A percentile compares a stretch with the other conserved stretches of the same genome.
Evolutionary conservation across 1,140 invertebrate genomes (phyloP).

Genomic region (Papilio polytes): DNA sequence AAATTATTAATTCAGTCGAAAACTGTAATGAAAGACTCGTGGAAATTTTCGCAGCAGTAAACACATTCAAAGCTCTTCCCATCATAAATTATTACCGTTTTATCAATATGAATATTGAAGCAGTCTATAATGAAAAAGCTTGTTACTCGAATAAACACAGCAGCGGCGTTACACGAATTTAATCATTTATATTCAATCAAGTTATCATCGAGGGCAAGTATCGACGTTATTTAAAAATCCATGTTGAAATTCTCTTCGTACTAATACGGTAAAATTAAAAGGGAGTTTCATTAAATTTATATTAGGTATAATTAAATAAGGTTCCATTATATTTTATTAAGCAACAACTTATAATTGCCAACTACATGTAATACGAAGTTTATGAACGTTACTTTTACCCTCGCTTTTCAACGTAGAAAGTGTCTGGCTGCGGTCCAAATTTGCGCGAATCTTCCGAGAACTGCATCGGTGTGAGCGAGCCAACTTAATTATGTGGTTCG

Average conservation of each 20-base stretch:
- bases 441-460: conserved; percentile 69
- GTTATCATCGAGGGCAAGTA: background rate
- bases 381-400: conserved; percentile 57
- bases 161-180: conserved; percentile 18
- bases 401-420: conserved; percentile 58
- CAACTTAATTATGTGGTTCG: conserved; percentile 55
- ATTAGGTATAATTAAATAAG: conserved; percentile 1
- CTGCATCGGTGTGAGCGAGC: conserved; percentile 56
- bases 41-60: conserved; percentile 43
- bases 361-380: conserved; percentile 4
- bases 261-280: background rate
- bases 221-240: background rate
- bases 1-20: background rate
- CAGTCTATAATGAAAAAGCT: background rate
- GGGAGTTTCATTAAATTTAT: conserved; percentile 18
- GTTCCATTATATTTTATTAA: background rate
- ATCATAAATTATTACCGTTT: background rate
- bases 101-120: background rate
- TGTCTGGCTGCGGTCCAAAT: conserved; percentile 70
- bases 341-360: conserved; percentile 24
- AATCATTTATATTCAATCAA: conserved; percentile 30
- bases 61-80: background rate
- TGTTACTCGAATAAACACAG: background rate
- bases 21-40: conserved; percentile 38
- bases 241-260: background rate